Evolutionary conservation across 2,797 vertebrate species (phyloP), one percentile per base, ranked within the genome.

Genomic region (Menidia menidia): DNA sequence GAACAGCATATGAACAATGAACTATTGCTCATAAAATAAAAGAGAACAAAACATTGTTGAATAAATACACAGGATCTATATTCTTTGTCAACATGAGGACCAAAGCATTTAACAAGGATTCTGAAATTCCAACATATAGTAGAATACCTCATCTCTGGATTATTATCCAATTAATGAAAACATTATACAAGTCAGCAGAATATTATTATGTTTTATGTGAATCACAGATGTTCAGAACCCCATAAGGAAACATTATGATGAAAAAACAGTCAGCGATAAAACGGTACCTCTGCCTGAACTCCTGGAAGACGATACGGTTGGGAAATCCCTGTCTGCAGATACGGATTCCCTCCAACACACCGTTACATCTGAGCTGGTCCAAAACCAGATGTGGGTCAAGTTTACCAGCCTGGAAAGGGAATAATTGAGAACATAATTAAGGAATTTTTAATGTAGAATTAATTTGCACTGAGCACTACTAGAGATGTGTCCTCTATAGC

Each of bases 311-410:
- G 1, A 99, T 99, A 45, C 97, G 95, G 89, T 99, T 99, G n/a
- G 97, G 97, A 91, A 99, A 99, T 7, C 97, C 97, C 87, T 99
- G 97, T 77, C 97, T 96, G 78, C 97, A 99, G 92, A 99, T 99
- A 13, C 97, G 89, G 77, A 99, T 99, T 32, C 97, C 97, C 88
- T 99, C 97, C 78, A 99, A 83, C 42, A 99, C 97, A 0, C 97
- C 97, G 0, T 99, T 99, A 84, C 97, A 99, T 71, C 97, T 95
- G 11, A 99, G 94, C 92, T 99, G 97, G 45, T 99, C 97, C 51
- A 99, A 93, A 79, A 99, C 97, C 43, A 99, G 93, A 42, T 99
- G 97, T 1, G 97, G 97, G 75, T 99, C 97, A 88, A 99, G 83
- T 71, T 97, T 98, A 53, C 96, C 96, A 68, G 98, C 97, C 97